Evolutionary conservation across 2,888 invertebrate genomes (phyloP).

Genomic region (Acanthococcus lagerstroemiae): DNA sequence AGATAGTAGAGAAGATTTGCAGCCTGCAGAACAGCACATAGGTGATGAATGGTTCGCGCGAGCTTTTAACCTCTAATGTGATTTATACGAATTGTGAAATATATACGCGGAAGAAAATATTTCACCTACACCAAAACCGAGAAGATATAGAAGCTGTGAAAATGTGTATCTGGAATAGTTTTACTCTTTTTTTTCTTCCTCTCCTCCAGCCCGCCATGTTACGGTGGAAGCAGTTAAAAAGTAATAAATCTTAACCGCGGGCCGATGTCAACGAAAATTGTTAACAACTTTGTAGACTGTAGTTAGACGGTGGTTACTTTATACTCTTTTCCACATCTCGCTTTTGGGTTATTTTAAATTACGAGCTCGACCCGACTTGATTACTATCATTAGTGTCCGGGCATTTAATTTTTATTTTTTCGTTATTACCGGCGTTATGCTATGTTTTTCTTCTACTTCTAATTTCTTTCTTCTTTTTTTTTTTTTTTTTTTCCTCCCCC

Average conservation of each 20-base stretch:
- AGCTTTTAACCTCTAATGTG: too few relatives aligned
- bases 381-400: slow-evolving; percentile 31
- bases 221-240: slow-evolving; percentile 26
- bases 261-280: slow-evolving; percentile 29
- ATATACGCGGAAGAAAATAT: too few relatives aligned
- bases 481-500: background rate
- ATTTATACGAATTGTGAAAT: too few relatives aligned
- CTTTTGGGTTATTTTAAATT: slow-evolving; percentile 30
- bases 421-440: slow-evolving; percentile 16
- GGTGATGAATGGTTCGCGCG: too few relatives aligned
- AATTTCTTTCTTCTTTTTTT: background rate
- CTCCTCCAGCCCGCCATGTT: background rate
- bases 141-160: too few relatives aligned
- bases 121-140: too few relatives aligned
- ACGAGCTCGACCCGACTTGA: slow-evolving; percentile 26
- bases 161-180: too few relatives aligned
- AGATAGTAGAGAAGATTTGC: too few relatives aligned
- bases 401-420: slow-evolving; percentile 31
- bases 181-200: background rate
- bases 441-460: slow-evolving; percentile 7
- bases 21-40: too few relatives aligned
- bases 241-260: slow-evolving; percentile 29
- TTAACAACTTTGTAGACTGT: slow-evolving; percentile 28
- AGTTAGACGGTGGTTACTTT: slow-evolving; percentile 28
- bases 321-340: slow-evolving; percentile 4